A percentile compares a stretch with the other conserved stretches of the same genome.
Evolutionary conservation across 2,888 invertebrate genomes (phyloP).

Genomic region (Lydus trimaculatus): DNA sequence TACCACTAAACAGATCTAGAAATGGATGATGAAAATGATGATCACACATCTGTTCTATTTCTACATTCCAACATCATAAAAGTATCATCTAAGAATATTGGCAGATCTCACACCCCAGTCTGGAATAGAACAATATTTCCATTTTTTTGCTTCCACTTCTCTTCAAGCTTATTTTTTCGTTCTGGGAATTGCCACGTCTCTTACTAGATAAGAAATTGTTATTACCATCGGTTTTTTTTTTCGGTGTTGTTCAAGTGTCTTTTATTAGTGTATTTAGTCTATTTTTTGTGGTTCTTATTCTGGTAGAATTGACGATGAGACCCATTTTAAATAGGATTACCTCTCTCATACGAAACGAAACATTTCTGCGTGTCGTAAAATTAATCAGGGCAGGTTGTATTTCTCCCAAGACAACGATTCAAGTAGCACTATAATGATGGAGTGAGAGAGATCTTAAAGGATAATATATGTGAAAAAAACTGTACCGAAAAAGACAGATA

Average conservation of each 20-base stretch:
- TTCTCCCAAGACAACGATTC: slow-evolving; percentile 32
- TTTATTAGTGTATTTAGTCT: neutral
- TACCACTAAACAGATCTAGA: slow-evolving; percentile 1
- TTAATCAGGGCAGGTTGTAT: slow-evolving; percentile 37
- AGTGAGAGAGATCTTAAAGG: slow-evolving; percentile 16
- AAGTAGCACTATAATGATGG: slow-evolving; percentile 18
- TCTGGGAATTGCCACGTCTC: neutral
- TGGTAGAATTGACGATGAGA: neutral
- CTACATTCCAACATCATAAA: slow-evolving; percentile 16
- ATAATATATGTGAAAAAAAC: slow-evolving; percentile 28
- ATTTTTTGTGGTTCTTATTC: neutral
- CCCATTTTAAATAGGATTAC: slow-evolving; percentile 27
- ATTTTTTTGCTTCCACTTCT: neutral
- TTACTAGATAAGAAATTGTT: slow-evolving; percentile 1
- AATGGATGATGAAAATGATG: slow-evolving; percentile 8
- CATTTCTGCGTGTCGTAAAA: slow-evolving; percentile 37
- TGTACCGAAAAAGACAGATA: slow-evolving; percentile 10
- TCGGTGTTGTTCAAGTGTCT: neutral
- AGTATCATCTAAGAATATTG: slow-evolving; percentile 6
- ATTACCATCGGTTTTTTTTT: neutral
- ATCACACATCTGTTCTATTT: slow-evolving; percentile 8
- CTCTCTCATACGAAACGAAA: slow-evolving; percentile 30
- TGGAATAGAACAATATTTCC: neutral
- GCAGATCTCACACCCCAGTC: neutral
- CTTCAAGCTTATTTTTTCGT: neutral